Base-by-base conservation (phyloP, 1,140 invertebrate species). In the Aphaenogaster ashmeadi region DNA sequence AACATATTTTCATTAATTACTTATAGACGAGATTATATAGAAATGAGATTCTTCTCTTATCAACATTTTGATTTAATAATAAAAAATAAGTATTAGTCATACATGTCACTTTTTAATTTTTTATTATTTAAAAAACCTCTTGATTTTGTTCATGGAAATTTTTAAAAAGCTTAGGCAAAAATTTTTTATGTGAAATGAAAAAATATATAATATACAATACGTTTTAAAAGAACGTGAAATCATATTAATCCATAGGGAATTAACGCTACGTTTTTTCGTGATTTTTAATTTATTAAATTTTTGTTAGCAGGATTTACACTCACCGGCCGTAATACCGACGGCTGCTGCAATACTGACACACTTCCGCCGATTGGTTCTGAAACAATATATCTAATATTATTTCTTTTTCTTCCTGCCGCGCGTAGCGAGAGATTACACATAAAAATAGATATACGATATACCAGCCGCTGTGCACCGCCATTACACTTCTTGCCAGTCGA, bases 311-410 rank as follows among this genome's bases (percentile, higher is more conserved):
- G 47, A 18, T 21, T 33, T 27, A 47, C 27, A 27, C 15, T 50
- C 44, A 52, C 9, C 15, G 62, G 33, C 2, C 18, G 3, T 71
- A 71, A 33, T 4, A 50, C 9, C 15, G 2, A 9, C n/a, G 18
- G 27, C 15, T 36, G 36, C 13, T 13, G n/a, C 11, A 15, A 21
- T 36, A 21, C 11, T 44, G 38, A 9, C n/a, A 67, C 27, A 3
- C 8, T 52, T 13, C 21, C 71, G 21, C 7, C 41, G 6, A 50
- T n/a, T 52, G 36, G 3, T 38, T 15, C 62, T 66, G 36, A 54
- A 74, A 74, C 7, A 74, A 52, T 74, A 8, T n/a, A 74, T 71
- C 8, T 8, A 74, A 36, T 74, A 52, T 74, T 11, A 52, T 52
- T 52, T 52, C 27, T n/a, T 2, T 72, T 21, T 36, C 47, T 72